Base-by-base conservation (phyloP, 2,797 vertebrate genomes). In the Lacerta viridis region DNA sequence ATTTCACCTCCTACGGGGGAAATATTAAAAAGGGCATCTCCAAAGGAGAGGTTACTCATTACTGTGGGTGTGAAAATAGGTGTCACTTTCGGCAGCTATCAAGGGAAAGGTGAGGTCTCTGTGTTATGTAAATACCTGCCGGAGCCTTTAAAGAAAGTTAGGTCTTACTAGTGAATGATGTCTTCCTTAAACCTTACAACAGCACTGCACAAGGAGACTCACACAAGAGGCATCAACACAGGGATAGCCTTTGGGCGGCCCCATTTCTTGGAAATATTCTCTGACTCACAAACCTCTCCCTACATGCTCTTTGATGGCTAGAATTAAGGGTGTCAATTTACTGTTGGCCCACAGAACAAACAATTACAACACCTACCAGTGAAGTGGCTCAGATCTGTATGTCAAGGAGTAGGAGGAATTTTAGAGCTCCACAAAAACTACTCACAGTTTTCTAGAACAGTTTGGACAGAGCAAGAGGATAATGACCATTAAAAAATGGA, bases 31-130 rank as follows among this genome's bases (percentile, higher is more conserved):
- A 93, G 80, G 15, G 23, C 39, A 68, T 92, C 91, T 92, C 88
- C 91, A 95, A 87, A 94, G 33, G 87, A 85, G 78, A 92, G 78
- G 55, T 13, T 87, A 92, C 87, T n/a, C 83, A 74, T 83, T 87
- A 55, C 61, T 8, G 5, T 0, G 0, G 90, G 68, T 86, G 88
- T 92, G 89, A 94, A 92, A 90, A 92, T 59, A 87, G 66, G 81
- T 91, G 95, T 95, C 91, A 93, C 85, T 86, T 91, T 88, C 92
- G 94, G 91, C 59, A 87, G 91, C 43, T 87, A 86, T 81, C 86
- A 90, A 83, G 88, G 77, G 27, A 69, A 33, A 69, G 43, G 29
- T 7, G 41, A 76, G 72, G 8, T 18, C 13, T 68, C n/a, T 50
- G 39, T 15, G 82, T 46, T 36, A 43, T 25, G 5, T 82, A 92